Percentiles rank a stretch among this genome's conserved stretches.
phyloP scores from a whole-genome alignment of 2,113 vertebrate species.

The Sceloporus tristichus region DNA sequence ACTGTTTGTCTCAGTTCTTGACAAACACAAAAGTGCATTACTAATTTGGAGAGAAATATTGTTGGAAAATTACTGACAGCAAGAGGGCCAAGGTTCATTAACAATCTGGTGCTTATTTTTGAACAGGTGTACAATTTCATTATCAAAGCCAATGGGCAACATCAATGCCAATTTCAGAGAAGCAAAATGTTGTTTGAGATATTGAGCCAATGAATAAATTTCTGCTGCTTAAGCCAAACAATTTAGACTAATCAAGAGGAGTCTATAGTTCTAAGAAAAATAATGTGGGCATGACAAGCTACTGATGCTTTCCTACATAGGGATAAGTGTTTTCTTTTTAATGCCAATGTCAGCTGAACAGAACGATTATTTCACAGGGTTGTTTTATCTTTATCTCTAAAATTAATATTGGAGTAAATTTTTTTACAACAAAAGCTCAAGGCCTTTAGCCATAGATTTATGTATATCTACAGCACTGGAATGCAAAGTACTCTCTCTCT shows the following conservation, averaged over 20 bases:
- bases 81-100: constrained; percentile 70
- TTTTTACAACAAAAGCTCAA: constrained; percentile 29
- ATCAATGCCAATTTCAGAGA: constrained; percentile 63
- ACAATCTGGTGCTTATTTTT: constrained; percentile 75
- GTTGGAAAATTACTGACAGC: constrained; percentile 58
- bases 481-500: not conserved
- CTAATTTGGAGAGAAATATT: constrained; percentile 72
- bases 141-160: constrained; percentile 70
- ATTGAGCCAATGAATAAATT: constrained; percentile 59
- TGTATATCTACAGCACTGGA: not conserved
- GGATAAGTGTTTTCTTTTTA: constrained; percentile 22
- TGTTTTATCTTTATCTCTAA: constrained; percentile 55
- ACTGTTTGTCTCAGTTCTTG: constrained; percentile 49
- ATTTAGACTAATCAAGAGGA: constrained; percentile 59
- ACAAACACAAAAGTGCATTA: constrained; percentile 52
- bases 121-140: constrained; percentile 76
- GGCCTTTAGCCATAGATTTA: not conserved
- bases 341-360: not conserved
- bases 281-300: constrained; percentile 43
- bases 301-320: constrained; percentile 16
- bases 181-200: constrained; percentile 55
- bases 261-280: constrained; percentile 51
- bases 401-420: constrained; percentile 49
- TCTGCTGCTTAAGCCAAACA: constrained; percentile 61
- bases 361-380: constrained; percentile 15